phyloP scores from a whole-genome alignment of 30 jellyfish, hydroid and myxozoan species.

The Chironex yamaguchii region DNA sequence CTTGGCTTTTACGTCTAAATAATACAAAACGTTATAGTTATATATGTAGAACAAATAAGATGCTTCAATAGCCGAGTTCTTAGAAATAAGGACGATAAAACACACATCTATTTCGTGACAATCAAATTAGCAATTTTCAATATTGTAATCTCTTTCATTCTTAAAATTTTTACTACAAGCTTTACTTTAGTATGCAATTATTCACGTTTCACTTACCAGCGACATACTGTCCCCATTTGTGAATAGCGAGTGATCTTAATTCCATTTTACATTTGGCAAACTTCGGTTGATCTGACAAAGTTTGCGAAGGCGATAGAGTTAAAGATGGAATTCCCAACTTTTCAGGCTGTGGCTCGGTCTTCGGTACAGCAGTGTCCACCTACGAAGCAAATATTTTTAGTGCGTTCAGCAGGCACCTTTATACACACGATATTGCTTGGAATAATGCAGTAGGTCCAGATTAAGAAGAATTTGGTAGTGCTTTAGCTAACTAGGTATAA shows the following conservation, averaged over 20 bases:
- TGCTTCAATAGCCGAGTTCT: no score
- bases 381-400: not conserved
- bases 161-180: no score
- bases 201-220: slow-evolving; percentile 82
- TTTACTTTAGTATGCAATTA: no score
- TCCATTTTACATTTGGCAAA: slow-evolving; percentile 94
- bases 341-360: slow-evolving; percentile 1
- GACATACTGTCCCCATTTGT: slow-evolving; percentile 84
- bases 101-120: no score
- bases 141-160: no score
- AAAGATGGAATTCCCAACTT: not conserved
- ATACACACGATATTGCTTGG: no score
- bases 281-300: slow-evolving; percentile 95
- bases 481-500: no score
- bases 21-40: not conserved
- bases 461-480: no score
- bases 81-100: no score
- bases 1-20: slow-evolving; percentile 76
- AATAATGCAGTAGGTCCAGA: no score
- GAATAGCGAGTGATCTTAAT: slow-evolving; percentile 77
- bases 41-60: no score
- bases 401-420: not conserved
- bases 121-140: no score
- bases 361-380: not conserved
- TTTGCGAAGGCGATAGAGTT: slow-evolving; percentile 48